phyloP scores from a whole-genome alignment of 1,140 invertebrate species.

The Camponotus pennsylvanicus region DNA sequence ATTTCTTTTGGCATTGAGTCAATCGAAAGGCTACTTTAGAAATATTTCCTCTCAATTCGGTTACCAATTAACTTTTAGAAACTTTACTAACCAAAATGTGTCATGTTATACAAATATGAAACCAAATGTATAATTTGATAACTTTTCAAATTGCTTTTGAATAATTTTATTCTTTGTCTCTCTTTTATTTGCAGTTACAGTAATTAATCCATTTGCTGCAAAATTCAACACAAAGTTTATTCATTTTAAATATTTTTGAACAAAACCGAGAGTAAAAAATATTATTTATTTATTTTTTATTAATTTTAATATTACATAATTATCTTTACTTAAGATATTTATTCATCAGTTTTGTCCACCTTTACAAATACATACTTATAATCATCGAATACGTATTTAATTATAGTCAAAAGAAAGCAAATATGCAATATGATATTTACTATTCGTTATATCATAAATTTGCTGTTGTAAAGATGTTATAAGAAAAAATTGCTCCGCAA shows the following conservation, averaged over 20 bases:
- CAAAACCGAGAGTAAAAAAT: too few relatives aligned
- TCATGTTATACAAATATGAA: too few relatives aligned
- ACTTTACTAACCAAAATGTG: background rate
- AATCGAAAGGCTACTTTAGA: background rate
- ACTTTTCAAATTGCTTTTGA: too few relatives aligned
- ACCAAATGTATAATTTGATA: too few relatives aligned
- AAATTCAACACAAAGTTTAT: too few relatives aligned
- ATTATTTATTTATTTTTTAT: too few relatives aligned
- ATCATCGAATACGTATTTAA: background rate
- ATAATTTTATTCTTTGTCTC: too few relatives aligned
- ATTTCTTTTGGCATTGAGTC: background rate
- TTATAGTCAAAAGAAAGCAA: background rate
- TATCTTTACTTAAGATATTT: background rate
- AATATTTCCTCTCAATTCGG: background rate
- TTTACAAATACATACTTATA: background rate
- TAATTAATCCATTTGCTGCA: too few relatives aligned
- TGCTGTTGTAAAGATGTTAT: slow-evolving; percentile 3
- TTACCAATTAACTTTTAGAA: background rate
- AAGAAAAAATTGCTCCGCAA: slow-evolving; percentile 24
- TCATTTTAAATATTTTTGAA: too few relatives aligned
- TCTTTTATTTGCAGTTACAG: too few relatives aligned
- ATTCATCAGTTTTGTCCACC: slow-evolving; percentile 6
- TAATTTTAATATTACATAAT: too few relatives aligned
- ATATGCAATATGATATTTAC: background rate
- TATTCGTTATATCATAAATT: slow-evolving; percentile 19